Evolutionary conservation across 2,113 vertebrate species (phyloP).

Genomic region (Semnornis frantzii): DNA sequence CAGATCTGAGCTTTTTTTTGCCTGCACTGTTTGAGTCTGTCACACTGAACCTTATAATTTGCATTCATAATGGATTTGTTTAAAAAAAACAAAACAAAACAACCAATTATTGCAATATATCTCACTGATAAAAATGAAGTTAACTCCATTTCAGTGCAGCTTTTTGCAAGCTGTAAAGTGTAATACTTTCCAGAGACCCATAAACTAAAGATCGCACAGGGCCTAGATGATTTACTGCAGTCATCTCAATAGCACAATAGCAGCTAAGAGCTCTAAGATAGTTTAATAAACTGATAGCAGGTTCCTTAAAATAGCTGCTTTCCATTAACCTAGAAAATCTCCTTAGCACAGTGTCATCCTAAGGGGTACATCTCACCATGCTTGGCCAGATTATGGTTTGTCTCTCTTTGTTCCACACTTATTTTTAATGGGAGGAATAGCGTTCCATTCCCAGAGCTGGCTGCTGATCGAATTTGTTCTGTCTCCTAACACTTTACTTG

Average conservation of each 20-base stretch:
- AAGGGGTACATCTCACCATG: not conserved
- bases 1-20: not conserved
- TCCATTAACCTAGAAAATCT: not conserved
- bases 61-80: not conserved
- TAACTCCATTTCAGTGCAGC: not conserved
- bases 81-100: not conserved
- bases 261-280: not conserved
- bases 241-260: not conserved
- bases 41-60: not conserved
- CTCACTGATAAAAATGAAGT: not conserved
- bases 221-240: not conserved
- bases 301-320: not conserved
- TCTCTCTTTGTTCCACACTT: not conserved
- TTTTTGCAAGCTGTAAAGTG: not conserved
- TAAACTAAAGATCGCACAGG: not conserved
- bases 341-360: not conserved
- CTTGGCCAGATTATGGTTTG: rapidly evolving
- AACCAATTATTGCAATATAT: not conserved
- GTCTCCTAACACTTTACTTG: not conserved
- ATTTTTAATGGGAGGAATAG: not conserved
- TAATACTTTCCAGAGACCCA: not conserved
- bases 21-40: not conserved
- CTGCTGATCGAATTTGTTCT: no score
- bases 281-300: not conserved
- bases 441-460: not conserved